Percentiles rank a stretch among this genome's conserved stretches.
phyloP scores from a whole-genome alignment of 2,113 vertebrate species.

The Sceloporus undulatus region DNA sequence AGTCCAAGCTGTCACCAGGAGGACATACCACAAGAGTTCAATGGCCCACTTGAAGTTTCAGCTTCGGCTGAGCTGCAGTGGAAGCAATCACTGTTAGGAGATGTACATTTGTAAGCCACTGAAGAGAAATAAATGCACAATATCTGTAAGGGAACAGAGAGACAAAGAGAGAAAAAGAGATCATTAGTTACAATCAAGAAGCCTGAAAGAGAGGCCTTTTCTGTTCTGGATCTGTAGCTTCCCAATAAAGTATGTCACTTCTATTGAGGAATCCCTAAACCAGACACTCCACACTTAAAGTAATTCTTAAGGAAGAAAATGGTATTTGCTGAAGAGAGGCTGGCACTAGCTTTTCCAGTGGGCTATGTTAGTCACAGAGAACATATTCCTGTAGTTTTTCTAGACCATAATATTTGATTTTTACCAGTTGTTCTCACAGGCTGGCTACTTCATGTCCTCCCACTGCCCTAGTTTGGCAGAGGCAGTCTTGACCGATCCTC shows the following conservation, averaged over 20 bases:
- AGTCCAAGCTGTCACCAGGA: not conserved
- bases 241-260: not conserved
- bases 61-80: not conserved
- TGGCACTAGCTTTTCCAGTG: not conserved
- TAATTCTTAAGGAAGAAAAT: not conserved
- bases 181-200: not conserved
- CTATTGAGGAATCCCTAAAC: not conserved
- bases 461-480: too few relatives aligned
- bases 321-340: not conserved
- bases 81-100: not conserved
- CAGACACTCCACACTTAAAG: not conserved
- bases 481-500: too few relatives aligned
- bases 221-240: not conserved
- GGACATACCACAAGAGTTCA: not conserved
- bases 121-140: not conserved
- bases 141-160: slow-evolving; percentile 50
- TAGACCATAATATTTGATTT: not conserved
- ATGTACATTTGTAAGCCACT: rapidly evolving
- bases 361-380: not conserved
- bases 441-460: not conserved
- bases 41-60: not conserved
- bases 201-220: not conserved
- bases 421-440: not conserved
- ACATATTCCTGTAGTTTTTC: too few relatives aligned
- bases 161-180: slow-evolving; percentile 16